A percentile compares a stretch with the other conserved stretches of the same genome.
These are phyloP conservation scores for Poeciliopsis occidentalis DNA, from an alignment of 2,113 vertebrate species.

Conservation along the genomic window DNA sequence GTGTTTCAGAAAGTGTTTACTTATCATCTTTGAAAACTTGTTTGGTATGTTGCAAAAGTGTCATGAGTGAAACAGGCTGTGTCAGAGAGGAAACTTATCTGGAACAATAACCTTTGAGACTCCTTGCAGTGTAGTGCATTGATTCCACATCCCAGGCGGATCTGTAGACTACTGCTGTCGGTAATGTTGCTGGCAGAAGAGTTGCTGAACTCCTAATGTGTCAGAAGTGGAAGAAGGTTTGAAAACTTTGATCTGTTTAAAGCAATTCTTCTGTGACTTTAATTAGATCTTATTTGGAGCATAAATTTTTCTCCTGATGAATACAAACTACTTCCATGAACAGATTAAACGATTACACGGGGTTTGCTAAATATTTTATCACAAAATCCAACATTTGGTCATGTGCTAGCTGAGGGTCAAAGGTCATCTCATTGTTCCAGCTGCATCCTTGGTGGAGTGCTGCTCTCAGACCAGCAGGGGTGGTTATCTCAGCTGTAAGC, in stretches of 20 bases:
- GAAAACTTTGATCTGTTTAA: neutral
- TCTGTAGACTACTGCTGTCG: slow-evolving; percentile 34
- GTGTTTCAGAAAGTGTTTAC: neutral
- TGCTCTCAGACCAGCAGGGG: slow-evolving; percentile 66
- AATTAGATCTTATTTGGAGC: neutral
- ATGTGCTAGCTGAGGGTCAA: slow-evolving; percentile 64
- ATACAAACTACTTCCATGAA: slow-evolving; percentile 6
- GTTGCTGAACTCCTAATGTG: slow-evolving; percentile 5
- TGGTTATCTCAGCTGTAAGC: slow-evolving; percentile 76
- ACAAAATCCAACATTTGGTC: slow-evolving; percentile 61
- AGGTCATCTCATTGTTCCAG: slow-evolving; percentile 70
- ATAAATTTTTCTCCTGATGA: neutral
- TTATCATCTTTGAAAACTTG: neutral
- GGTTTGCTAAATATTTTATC: slow-evolving; percentile 73
- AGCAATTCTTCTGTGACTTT: neutral
- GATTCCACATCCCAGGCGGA: slow-evolving; percentile 40
- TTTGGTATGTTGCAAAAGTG: neutral
- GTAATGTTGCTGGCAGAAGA: slow-evolving; percentile 35
- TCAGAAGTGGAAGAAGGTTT: neutral
- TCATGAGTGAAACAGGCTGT: slow-evolving; percentile 26
- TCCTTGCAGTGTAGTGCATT: slow-evolving; percentile 34
- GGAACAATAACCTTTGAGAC: slow-evolving; percentile 74
- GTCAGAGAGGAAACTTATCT: slow-evolving; percentile 63
- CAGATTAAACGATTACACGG: slow-evolving; percentile 48
- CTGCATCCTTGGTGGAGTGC: slow-evolving; percentile 71